Conservation (phyloP, 2,888 invertebrate genomes). For the Microplitis deprimator region DNA sequence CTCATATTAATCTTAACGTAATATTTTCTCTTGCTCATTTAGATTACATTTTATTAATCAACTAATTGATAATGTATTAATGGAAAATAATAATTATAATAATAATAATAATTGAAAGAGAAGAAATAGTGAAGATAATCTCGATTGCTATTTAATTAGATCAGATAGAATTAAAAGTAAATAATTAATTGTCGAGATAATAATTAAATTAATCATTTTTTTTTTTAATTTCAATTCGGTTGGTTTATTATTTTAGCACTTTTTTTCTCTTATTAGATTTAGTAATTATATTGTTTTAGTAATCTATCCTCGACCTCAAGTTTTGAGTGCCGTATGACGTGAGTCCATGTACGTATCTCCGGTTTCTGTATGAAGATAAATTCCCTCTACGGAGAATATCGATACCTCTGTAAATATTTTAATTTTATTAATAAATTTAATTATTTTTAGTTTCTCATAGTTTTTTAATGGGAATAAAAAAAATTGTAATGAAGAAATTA, state of each 20-base stretch:
- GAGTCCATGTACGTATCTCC: constrained; percentile 78
- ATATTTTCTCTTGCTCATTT: neutral
- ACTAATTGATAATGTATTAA: neutral
- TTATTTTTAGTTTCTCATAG: neutral
- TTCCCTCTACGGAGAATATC: constrained; percentile 95
- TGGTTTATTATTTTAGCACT: constrained; percentile 9
- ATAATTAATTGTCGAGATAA: neutral
- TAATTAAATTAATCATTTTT: neutral
- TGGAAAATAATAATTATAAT: neutral
- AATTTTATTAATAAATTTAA: constrained; percentile 23
- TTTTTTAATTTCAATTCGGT: neutral
- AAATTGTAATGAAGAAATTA: too few relatives aligned
- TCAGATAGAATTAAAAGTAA: neutral
- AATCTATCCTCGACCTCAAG: constrained; percentile 60
- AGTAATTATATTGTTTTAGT: constrained; percentile 39
- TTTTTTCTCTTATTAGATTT: constrained; percentile 8
- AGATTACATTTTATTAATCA: neutral
- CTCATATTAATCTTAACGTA: neutral
- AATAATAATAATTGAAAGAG: neutral
- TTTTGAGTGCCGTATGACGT: constrained; percentile 75
- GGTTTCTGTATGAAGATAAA: constrained; percentile 87
- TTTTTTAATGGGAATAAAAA: neutral
- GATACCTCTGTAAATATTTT: constrained; percentile 85
- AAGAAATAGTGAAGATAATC: neutral
- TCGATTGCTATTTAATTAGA: neutral